Evolutionary conservation across 2,888 invertebrate genomes (phyloP), one percentile per base, ranked within the genome.

Genomic region (Geophilus truncorum): DNA sequence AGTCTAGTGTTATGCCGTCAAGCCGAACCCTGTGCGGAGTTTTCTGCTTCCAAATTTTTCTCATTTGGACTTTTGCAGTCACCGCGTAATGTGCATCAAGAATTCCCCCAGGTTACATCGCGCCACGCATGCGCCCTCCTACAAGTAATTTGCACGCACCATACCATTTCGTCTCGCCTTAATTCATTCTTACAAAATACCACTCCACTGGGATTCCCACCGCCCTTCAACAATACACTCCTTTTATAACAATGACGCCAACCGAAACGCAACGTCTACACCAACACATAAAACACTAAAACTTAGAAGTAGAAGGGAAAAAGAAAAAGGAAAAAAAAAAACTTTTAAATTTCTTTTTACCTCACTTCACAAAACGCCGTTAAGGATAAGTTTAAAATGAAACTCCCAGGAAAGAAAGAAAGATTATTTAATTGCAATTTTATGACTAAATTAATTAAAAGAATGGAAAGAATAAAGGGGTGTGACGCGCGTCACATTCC

Each of bases 1-100:
- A 57, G 57, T 57, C 21, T 9, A 21, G 57, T 23, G 18, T 62
- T 62, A 18, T 10, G 57, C 57, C 57, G 57, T 23, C 2, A 62
- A 62, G 57, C 57, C 57, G 57, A 62, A 21, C 57, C 23, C 57
- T 5, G 57, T 62, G 57, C 57, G 57, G 57, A 62, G 57, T 62
- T 62, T 62, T 18, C 57, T 62, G 57, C 21, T 10, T 62, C 57
- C 57, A 62, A 62, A 62, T 62, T 62, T 62, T 62, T 62, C 57
- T 62, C 57, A 62, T 62, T 62, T 62, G 57, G 57, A 62, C 57
- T 62, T 62, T 62, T 62, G 57, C 57, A 62, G 57, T 62, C 57
- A 62, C 57, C 57, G 57, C 40, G 40, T 40, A 40, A 40, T 40
- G n/a, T 40, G 40, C 57, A 62, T 62, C 57, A 62, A 23, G 57